Conservation (phyloP, 53 echinoderm and acorn worm species). For the Astropecten irregularis region DNA sequence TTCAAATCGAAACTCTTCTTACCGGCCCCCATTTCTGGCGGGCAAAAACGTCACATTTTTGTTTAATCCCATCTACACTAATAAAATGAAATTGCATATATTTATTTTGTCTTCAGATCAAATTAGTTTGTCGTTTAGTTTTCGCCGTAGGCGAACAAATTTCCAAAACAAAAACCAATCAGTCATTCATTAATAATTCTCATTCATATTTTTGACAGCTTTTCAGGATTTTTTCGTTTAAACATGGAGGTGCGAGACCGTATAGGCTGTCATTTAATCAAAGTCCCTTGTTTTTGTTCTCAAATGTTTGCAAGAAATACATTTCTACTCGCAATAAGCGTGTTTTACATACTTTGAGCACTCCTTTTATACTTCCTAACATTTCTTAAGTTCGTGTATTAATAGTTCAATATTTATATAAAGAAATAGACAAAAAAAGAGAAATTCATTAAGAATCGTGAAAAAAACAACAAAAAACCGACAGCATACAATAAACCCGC, state of each 20-base stretch:
- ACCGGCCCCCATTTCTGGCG: not conserved
- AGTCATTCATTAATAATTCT: not conserved
- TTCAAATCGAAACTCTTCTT: constrained; percentile 28
- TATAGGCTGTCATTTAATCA: too few relatives aligned
- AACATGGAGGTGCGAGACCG: too few relatives aligned
- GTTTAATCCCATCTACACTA: constrained; percentile 7
- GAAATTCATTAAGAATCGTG: constrained; percentile 11
- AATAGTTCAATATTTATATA: constrained; percentile 23
- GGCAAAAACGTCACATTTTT: not conserved
- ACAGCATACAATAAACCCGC: constrained; percentile 53
- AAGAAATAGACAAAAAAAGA: not conserved
- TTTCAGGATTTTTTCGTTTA: too few relatives aligned
- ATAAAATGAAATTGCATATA: constrained; percentile 57
- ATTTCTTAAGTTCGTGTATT: too few relatives aligned
- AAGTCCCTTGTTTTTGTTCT: too few relatives aligned
- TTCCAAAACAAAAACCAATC: not conserved
- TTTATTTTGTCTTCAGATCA: not conserved
- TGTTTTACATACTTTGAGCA: too few relatives aligned
- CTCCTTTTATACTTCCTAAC: too few relatives aligned
- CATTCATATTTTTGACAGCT: too few relatives aligned
- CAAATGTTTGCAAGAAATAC: too few relatives aligned
- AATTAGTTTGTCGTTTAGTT: not conserved
- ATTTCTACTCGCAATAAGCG: too few relatives aligned
- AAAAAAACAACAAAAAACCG: constrained; percentile 18
- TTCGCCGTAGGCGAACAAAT: constrained; percentile 7